Conservation (phyloP, 2,888 invertebrate species). For the Lepas anatifera region DNA sequence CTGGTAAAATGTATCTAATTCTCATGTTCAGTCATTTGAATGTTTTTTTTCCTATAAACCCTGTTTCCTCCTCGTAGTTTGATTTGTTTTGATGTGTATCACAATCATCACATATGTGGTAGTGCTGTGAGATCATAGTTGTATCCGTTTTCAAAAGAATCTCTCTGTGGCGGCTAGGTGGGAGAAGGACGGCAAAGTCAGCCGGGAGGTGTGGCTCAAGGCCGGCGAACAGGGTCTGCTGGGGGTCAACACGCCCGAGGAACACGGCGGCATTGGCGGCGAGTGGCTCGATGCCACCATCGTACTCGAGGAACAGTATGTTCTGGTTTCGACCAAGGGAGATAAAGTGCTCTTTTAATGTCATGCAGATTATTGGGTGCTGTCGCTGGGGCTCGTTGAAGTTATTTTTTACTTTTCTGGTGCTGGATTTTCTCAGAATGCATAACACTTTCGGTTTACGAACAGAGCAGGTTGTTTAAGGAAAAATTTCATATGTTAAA, state of each 20-base stretch:
- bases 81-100: background rate
- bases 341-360: too few relatives aligned
- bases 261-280: slow-evolving; percentile 34
- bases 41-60: background rate
- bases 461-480: too few relatives aligned
- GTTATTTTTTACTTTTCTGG: too few relatives aligned
- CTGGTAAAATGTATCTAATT: background rate
- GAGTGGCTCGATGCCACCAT: slow-evolving; percentile 33
- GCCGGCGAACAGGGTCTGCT: slow-evolving; percentile 35
- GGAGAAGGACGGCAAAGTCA: slow-evolving; percentile 32
- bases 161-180: slow-evolving; percentile 25
- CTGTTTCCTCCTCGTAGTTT: background rate
- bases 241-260: slow-evolving; percentile 32
- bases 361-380: too few relatives aligned
- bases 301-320: slow-evolving; percentile 35
- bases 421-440: too few relatives aligned
- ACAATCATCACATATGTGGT: background rate
- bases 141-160: background rate
- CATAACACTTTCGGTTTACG: too few relatives aligned
- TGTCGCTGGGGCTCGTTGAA: too few relatives aligned
- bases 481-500: too few relatives aligned
- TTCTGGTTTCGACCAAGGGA: background rate
- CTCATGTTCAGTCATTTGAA: background rate
- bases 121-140: too few relatives aligned
- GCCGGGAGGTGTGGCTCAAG: slow-evolving; percentile 32